Conservation (phyloP, 2,888 invertebrate genomes). For the Philhelius pedissequus region DNA sequence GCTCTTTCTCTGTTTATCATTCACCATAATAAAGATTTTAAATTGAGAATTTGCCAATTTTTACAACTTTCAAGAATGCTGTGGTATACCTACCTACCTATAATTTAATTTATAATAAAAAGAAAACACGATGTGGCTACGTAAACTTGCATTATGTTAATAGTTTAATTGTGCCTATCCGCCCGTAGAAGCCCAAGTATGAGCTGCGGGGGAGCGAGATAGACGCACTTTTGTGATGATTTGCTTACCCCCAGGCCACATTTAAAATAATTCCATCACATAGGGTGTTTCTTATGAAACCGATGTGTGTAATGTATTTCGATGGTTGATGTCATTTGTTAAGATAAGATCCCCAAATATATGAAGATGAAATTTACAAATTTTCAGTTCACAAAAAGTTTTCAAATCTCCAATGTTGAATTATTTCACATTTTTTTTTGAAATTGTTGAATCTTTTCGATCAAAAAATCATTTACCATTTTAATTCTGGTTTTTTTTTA, state of each 20-base stretch:
- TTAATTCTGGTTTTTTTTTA: too few relatives aligned
- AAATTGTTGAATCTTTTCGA: too few relatives aligned
- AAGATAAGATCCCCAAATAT: too few relatives aligned
- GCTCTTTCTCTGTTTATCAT: neutral
- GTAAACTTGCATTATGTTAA: conserved; percentile 63
- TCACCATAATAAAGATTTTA: neutral
- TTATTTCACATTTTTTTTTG: too few relatives aligned
- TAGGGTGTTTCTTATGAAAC: neutral
- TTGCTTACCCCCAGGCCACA: neutral
- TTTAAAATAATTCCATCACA: neutral
- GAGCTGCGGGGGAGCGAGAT: conserved; percentile 22
- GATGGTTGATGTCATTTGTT: too few relatives aligned
- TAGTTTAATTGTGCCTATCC: conserved; percentile 68
- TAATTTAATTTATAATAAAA: conserved; percentile 47
- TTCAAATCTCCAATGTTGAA: too few relatives aligned
- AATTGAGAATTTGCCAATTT: conserved; percentile 39
- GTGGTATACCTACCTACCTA: too few relatives aligned
- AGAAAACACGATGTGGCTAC: neutral
- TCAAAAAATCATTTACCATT: too few relatives aligned
- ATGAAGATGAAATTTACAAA: too few relatives aligned
- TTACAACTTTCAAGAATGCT: conserved; percentile 29
- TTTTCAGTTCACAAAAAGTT: too few relatives aligned
- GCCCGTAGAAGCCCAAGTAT: conserved; percentile 44
- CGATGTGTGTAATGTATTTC: neutral
- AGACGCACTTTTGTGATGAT: conserved; percentile 35